phyloP scores from a whole-genome alignment of 2,113 vertebrate genomes.

The Triplophysa dalaica region DNA sequence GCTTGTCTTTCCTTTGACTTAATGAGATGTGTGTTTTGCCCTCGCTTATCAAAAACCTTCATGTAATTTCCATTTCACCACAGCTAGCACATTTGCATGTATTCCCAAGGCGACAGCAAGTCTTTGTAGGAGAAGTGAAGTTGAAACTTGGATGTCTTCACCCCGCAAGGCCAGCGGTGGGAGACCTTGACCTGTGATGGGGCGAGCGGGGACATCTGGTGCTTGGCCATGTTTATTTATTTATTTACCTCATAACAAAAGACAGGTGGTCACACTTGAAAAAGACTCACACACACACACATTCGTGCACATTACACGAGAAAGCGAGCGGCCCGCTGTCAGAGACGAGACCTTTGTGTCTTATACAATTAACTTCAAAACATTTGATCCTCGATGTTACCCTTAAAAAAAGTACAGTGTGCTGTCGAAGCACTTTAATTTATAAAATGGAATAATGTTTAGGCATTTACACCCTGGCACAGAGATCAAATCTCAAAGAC shows the following conservation, averaged over 20 bases:
- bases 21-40: slow-evolving; percentile 65
- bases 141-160: slow-evolving; percentile 77
- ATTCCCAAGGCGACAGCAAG: slow-evolving; percentile 60
- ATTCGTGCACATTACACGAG: slow-evolving; percentile 55
- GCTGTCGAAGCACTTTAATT: too few species aligned
- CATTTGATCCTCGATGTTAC: not conserved
- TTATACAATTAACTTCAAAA: slow-evolving; percentile 43
- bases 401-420: too few species aligned
- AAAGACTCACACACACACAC: slow-evolving; percentile 69
- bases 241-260: slow-evolving; percentile 83
- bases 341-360: slow-evolving; percentile 47
- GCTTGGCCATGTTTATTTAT: slow-evolving; percentile 73
- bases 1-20: slow-evolving; percentile 50
- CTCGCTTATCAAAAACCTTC: slow-evolving; percentile 60
- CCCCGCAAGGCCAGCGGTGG: slow-evolving; percentile 80
- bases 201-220: slow-evolving; percentile 81
- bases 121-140: slow-evolving; percentile 73
- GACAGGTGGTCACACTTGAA: slow-evolving; percentile 85
- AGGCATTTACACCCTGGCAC: too few species aligned
- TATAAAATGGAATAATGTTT: too few species aligned
- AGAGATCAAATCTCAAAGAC: too few species aligned
- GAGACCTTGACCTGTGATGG: slow-evolving; percentile 82
- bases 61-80: slow-evolving; percentile 55
- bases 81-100: slow-evolving; percentile 56
- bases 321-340: slow-evolving; percentile 44